These are phyloP conservation scores for Psittacus erithacus DNA, from an alignment of 2,113 vertebrate species.

Conservation along the genomic window DNA sequence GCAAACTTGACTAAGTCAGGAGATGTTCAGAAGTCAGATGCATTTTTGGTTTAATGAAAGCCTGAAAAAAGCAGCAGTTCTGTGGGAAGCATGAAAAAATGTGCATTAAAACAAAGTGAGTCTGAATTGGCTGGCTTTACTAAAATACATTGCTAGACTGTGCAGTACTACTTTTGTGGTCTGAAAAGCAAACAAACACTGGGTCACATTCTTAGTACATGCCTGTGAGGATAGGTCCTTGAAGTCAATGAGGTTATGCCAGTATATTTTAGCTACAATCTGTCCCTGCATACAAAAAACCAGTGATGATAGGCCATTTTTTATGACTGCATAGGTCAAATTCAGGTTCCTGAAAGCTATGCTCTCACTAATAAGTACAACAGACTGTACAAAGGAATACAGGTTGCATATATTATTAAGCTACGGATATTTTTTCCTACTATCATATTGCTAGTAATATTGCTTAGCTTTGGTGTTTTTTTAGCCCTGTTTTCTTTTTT, in stretches of 20 bases:
- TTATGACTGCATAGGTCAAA: background rate
- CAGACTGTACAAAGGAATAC: background rate
- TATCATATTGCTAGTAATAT: background rate
- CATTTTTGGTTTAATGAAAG: constrained; percentile 41
- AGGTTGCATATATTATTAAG: background rate
- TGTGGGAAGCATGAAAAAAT: constrained; percentile 7
- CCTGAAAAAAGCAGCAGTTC: background rate
- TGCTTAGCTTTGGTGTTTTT: background rate
- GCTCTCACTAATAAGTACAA: background rate
- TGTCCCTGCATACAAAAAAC: background rate
- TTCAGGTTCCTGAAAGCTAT: background rate
- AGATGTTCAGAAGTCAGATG: constrained; percentile 45
- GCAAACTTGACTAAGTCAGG: background rate
- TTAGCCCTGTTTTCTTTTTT: background rate
- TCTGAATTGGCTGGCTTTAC: background rate
- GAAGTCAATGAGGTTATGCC: background rate
- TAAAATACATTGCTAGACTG: background rate
- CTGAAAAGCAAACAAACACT: constrained; percentile 5
- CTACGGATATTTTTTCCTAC: background rate
- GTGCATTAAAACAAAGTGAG: background rate
- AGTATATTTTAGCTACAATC: background rate
- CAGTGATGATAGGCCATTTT: background rate
- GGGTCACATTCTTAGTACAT: background rate
- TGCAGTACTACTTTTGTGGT: constrained; percentile 5
- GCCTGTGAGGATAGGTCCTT: background rate